Evolutionary conservation across 2,888 invertebrate genomes (phyloP).

Genomic region (Bellardia bayeri): DNA sequence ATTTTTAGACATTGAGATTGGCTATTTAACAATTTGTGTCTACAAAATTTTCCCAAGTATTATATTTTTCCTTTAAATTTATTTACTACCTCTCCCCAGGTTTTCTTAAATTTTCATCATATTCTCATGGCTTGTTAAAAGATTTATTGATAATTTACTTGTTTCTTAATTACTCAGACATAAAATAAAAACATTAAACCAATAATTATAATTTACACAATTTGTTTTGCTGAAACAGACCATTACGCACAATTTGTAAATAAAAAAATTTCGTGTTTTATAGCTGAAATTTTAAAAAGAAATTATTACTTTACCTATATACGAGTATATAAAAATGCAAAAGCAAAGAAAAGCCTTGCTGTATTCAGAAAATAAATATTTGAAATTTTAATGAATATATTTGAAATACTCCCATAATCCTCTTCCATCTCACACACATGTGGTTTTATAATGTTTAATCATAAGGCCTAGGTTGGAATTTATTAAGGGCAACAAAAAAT

Average conservation of each 20-base stretch:
- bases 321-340: background rate
- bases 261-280: constrained; percentile 13
- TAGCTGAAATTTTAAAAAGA: background rate
- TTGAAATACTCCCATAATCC: background rate
- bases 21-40: too few relatives aligned
- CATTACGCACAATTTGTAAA: constrained; percentile 27
- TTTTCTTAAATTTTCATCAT: background rate
- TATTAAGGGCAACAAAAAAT: background rate
- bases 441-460: background rate
- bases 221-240: background rate
- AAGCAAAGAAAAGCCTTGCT: background rate
- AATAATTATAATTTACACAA: background rate
- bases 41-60: too few relatives aligned
- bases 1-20: too few relatives aligned
- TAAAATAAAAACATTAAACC: background rate
- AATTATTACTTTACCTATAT: background rate
- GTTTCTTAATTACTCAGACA: background rate
- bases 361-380: background rate
- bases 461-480: background rate
- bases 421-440: background rate
- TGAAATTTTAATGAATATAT: background rate
- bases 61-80: too few relatives aligned
- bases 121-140: background rate
- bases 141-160: constrained; percentile 6
- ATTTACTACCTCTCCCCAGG: too few relatives aligned